Conservation (phyloP, 2,113 vertebrate species). For the Platysternon megacephalum region DNA sequence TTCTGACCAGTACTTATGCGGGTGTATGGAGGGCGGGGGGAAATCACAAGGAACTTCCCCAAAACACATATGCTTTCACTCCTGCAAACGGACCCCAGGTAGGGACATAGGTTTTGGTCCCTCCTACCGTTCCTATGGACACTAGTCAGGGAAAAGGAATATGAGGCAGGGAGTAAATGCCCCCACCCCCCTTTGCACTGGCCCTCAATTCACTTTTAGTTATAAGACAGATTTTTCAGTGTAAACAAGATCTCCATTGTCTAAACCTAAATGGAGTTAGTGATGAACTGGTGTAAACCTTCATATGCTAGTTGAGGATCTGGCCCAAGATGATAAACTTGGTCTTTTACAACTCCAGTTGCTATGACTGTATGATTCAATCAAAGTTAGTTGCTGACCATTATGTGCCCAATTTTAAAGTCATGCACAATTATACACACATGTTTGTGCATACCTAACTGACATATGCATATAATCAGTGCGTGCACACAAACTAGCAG, state of each 20-base stretch:
- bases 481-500: not conserved
- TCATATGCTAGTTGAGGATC: not conserved
- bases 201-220: too few relatives aligned
- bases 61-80: not conserved
- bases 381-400: conserved; percentile 18
- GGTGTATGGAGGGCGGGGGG: not conserved
- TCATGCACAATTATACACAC: not conserved
- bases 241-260: too few relatives aligned
- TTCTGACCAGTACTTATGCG: not conserved
- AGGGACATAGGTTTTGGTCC: accelerated
- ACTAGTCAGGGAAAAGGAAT: not conserved
- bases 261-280: too few relatives aligned
- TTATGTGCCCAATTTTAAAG: not conserved
- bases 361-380: conserved; percentile 39
- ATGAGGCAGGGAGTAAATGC: not conserved
- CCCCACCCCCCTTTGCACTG: accelerated
- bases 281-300: not conserved
- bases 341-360: conserved; percentile 46
- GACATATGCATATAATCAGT: accelerated
- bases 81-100: accelerated
- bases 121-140: not conserved
- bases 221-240: too few relatives aligned
- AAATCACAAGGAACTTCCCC: not conserved
- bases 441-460: not conserved
- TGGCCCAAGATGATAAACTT: conserved; percentile 43